Evolutionary conservation across 2,797 vertebrate genomes (phyloP).

Genomic region (Takifugu rubripes): DNA sequence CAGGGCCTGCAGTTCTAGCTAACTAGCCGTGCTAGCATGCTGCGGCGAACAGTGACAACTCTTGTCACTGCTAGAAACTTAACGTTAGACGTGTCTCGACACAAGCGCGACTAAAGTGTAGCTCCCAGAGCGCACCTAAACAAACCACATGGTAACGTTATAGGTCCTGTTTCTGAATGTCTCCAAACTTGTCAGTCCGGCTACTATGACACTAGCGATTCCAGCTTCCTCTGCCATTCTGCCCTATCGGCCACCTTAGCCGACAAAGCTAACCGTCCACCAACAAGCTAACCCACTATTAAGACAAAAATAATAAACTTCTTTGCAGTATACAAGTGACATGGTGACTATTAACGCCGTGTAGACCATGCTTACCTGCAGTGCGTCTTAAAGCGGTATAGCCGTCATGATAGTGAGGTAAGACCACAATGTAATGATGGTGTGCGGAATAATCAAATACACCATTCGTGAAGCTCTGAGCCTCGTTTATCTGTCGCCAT

Average conservation of each 20-base stretch:
- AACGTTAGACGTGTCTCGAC: background rate
- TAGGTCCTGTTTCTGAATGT: slow-evolving; percentile 23
- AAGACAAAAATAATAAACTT: slow-evolving; percentile 7
- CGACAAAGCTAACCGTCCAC: slow-evolving; percentile 30
- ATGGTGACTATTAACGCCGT: background rate
- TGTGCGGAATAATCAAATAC: slow-evolving; percentile 63
- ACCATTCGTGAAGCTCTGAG: slow-evolving; percentile 37
- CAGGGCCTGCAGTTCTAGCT: slow-evolving; percentile 21
- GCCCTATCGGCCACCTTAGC: slow-evolving; percentile 47
- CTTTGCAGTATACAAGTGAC: background rate
- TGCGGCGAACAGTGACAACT: slow-evolving; percentile 25
- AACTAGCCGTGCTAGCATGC: slow-evolving; percentile 41
- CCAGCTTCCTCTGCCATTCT: slow-evolving; percentile 32
- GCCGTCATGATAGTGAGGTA: slow-evolving; percentile 70
- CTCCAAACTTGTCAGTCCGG: slow-evolving; percentile 41
- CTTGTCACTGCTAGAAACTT: background rate
- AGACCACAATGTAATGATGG: slow-evolving; percentile 62
- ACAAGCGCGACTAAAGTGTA: background rate
- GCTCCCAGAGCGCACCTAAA: background rate
- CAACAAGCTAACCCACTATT: slow-evolving; percentile 26
- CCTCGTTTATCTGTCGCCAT: slow-evolving; percentile 52
- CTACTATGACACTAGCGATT: slow-evolving; percentile 27
- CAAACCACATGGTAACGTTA: background rate
- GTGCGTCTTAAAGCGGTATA: slow-evolving; percentile 49
- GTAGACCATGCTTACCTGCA: slow-evolving; percentile 55